Evolutionary conservation across 2,113 vertebrate genomes (phyloP).

Genomic region (Perca schrenkii): DNA sequence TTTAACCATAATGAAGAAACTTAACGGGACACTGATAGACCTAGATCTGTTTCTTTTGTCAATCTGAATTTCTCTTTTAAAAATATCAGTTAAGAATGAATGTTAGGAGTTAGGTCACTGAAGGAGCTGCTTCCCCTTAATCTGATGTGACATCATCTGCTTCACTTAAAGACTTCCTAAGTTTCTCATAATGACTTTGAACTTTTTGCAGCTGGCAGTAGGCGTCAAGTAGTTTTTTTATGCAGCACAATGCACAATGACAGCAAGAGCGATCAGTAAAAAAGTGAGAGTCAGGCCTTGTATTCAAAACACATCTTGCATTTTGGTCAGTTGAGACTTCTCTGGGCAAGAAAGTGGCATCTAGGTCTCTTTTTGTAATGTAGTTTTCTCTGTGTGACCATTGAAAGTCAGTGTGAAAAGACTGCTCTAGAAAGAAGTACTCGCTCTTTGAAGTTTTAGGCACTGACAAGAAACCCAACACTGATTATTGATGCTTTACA

Average conservation of each 20-base stretch:
- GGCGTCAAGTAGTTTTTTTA: neutral
- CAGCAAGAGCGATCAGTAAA: neutral
- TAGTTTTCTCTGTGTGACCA: neutral
- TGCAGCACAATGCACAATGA: neutral
- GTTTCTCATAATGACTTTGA: conserved; percentile 54
- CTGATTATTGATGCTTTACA: neutral
- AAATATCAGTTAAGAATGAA: neutral
- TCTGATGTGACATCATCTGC: neutral
- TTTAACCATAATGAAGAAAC: neutral
- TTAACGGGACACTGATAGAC: neutral
- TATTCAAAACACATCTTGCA: neutral
- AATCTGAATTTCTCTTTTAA: neutral
- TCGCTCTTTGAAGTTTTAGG: neutral
- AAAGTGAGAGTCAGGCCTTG: neutral
- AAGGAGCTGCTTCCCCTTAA: neutral
- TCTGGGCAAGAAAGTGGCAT: neutral
- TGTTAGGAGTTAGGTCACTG: neutral
- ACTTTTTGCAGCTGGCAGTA: neutral
- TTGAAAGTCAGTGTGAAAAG: neutral
- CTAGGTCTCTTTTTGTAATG: neutral
- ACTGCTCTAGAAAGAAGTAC: neutral
- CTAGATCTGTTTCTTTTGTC: neutral
- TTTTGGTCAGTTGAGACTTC: neutral
- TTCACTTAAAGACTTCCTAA: conserved; percentile 41
- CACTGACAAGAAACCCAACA: neutral